Percentiles rank a stretch among this genome's conserved stretches.
phyloP scores from a whole-genome alignment of 2,888 invertebrate genomes.

The Pomacea canaliculata region DNA sequence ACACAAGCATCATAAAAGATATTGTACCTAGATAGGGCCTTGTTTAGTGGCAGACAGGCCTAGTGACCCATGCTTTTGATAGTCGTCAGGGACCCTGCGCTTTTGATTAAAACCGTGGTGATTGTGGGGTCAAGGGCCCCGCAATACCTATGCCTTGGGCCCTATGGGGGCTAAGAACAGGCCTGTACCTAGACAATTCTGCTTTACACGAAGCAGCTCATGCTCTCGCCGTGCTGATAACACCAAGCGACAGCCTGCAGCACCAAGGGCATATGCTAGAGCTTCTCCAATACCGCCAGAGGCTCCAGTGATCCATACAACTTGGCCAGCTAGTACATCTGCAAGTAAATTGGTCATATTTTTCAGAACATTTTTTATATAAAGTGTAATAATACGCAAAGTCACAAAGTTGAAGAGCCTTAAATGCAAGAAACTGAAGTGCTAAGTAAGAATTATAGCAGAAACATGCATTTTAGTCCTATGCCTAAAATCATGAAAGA shows the following conservation, averaged over 20 bases:
- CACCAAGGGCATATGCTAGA: conserved; percentile 75
- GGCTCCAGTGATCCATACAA: conserved; percentile 87
- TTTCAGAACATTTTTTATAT: not conserved
- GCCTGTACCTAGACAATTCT: conserved; percentile 45
- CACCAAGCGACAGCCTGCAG: conserved; percentile 47
- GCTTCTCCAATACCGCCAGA: conserved; percentile 86
- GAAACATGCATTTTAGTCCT: too few species aligned
- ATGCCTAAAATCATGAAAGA: too few species aligned
- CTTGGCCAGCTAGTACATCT: conserved; percentile 77
- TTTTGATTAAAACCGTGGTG: too few species aligned
- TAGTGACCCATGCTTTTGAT: too few species aligned
- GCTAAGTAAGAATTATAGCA: too few species aligned
- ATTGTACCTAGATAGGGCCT: conserved; percentile 34
- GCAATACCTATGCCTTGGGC: too few species aligned
- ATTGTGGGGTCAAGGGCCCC: too few species aligned
- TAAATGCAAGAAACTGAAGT: not conserved
- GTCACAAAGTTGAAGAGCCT: not conserved
- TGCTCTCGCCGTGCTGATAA: conserved; percentile 48
- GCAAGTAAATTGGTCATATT: not conserved
- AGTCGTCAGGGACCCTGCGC: too few species aligned
- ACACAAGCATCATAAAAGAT: too few species aligned
- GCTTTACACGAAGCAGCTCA: conserved; percentile 50
- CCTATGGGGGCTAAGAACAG: too few species aligned
- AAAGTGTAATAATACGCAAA: not conserved
- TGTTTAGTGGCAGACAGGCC: too few species aligned